Conservation (phyloP, 2,113 vertebrate genomes). For the Thunnus maccoyii region DNA sequence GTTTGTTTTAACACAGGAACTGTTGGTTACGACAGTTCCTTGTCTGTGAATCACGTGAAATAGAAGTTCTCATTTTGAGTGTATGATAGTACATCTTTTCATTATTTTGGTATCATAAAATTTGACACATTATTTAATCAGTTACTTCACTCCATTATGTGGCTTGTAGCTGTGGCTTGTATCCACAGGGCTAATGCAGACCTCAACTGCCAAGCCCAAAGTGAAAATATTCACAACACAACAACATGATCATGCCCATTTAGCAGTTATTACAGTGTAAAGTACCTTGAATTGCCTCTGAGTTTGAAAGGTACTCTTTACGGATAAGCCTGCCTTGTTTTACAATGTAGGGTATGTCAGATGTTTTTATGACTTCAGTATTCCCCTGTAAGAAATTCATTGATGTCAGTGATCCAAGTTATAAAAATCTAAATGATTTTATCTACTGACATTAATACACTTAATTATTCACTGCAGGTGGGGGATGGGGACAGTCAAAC, state of each 20-base stretch:
- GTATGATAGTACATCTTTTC: too few relatives aligned
- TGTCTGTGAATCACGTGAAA: not conserved
- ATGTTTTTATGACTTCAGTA: not conserved
- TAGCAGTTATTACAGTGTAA: not conserved
- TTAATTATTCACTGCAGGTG: too few relatives aligned
- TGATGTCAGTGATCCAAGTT: not conserved
- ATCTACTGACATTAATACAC: too few relatives aligned
- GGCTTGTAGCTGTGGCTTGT: not conserved
- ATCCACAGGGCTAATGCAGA: not conserved
- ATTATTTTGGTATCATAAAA: not conserved
- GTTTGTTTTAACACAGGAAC: not conserved
- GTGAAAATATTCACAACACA: not conserved
- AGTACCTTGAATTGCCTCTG: not conserved
- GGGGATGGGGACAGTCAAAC: not conserved
- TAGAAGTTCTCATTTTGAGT: not conserved
- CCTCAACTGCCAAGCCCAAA: not conserved
- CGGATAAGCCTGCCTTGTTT: not conserved
- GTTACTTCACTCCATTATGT: not conserved
- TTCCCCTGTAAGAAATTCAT: not conserved
- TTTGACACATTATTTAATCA: not conserved
- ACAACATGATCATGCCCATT: not conserved
- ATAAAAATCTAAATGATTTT: not conserved
- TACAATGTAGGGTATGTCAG: not conserved
- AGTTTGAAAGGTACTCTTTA: not conserved
- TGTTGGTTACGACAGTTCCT: not conserved